A percentile compares a stretch with the other conserved stretches of the same genome.
These are phyloP conservation scores for Tromatobia lineatoria DNA, from an alignment of 2,888 invertebrate genomes.

Conservation along the genomic window DNA sequence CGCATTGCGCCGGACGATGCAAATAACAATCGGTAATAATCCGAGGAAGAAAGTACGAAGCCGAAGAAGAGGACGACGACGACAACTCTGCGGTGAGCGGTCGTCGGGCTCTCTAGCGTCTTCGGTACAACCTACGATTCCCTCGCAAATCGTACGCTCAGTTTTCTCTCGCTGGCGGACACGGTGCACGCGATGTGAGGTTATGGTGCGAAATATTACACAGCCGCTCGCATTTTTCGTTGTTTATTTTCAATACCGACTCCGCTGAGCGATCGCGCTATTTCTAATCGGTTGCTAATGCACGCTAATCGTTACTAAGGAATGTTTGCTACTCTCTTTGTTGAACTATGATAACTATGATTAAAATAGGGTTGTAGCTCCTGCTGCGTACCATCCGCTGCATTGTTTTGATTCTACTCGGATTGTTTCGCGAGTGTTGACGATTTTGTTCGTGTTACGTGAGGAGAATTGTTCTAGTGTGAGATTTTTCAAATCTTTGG, in stretches of 20 bases:
- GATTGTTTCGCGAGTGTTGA: too few species aligned
- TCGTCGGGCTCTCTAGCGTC: conserved; percentile 10
- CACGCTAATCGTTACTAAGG: neutral
- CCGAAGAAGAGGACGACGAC: conserved; percentile 22
- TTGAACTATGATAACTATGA: neutral
- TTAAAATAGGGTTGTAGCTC: neutral
- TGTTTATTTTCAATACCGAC: neutral
- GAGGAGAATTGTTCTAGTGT: too few species aligned
- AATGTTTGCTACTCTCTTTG: neutral
- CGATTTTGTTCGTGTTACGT: too few species aligned
- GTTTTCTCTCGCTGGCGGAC: conserved; percentile 3
- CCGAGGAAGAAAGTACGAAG: conserved; percentile 9
- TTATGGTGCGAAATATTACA: conserved; percentile 24
- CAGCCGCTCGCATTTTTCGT: neutral
- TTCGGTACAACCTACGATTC: conserved; percentile 18
- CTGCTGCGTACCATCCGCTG: neutral
- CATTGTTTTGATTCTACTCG: too few species aligned
- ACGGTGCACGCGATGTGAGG: conserved; percentile 28
- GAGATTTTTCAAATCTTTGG: too few species aligned
- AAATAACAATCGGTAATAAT: conserved; percentile 19
- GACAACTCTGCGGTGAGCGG: neutral
- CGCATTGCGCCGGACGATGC: conserved; percentile 9
- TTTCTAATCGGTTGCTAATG: neutral
- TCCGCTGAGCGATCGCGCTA: neutral
- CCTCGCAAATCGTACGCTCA: neutral